Conservation (phyloP, 2,797 vertebrate species). For the Anableps anableps region DNA sequence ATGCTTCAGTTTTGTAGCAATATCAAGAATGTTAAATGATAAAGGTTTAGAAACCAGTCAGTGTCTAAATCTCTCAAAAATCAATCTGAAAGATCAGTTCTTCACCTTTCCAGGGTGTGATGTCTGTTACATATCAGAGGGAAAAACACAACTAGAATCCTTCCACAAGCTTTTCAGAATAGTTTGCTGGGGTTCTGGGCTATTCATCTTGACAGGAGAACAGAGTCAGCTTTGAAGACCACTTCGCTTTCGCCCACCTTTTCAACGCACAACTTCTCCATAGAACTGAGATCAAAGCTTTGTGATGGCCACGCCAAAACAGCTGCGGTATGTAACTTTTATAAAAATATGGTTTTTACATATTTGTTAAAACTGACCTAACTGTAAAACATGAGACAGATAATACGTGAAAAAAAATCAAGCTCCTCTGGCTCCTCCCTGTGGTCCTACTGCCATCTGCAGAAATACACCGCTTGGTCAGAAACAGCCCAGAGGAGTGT, state of each 20-base stretch:
- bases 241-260: no score
- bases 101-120: neutral
- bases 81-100: neutral
- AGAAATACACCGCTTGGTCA: no score
- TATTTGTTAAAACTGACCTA: neutral
- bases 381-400: no score
- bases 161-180: neutral
- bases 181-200: neutral
- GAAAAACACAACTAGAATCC: neutral
- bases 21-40: neutral
- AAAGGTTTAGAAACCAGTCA: neutral
- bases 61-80: neutral
- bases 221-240: no score
- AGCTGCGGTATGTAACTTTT: neutral
- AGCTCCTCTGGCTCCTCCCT: no score
- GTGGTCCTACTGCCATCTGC: no score
- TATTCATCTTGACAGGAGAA: no score
- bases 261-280: no score
- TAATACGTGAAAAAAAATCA: no score
- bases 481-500: no score
- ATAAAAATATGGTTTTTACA: neutral
- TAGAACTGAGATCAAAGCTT: no score
- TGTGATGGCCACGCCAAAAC: neutral
- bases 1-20: neutral
- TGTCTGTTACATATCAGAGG: neutral